phyloP scores from a whole-genome alignment of 2,797 vertebrate genomes.

The Acanthurus tractus region DNA sequence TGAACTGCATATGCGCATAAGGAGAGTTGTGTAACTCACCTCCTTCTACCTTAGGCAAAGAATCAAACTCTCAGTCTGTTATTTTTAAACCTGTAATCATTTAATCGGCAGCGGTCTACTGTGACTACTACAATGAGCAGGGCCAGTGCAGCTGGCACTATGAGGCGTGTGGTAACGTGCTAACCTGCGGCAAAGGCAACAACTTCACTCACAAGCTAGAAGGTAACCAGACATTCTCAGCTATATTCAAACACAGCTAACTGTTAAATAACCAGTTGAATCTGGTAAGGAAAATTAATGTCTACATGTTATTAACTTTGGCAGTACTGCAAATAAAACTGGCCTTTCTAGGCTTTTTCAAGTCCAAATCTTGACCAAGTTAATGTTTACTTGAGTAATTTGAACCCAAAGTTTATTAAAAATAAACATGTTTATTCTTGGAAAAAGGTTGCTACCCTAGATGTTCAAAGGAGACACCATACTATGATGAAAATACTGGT shows the following conservation, averaged over 20 bases:
- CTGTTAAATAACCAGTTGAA: too few relatives aligned
- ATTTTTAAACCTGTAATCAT: neutral
- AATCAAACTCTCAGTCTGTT: neutral
- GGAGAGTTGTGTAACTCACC: too few relatives aligned
- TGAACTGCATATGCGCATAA: too few relatives aligned
- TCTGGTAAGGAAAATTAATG: neutral
- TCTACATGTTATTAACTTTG: neutral
- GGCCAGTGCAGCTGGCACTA: constrained; percentile 88
- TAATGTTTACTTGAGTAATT: neutral
- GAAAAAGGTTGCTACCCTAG: constrained; percentile 88
- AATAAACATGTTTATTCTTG: too few relatives aligned
- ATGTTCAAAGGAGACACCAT: constrained; percentile 83
- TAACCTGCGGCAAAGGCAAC: constrained; percentile 81
- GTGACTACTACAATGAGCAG: constrained; percentile 89
- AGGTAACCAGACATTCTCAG: constrained; percentile 76
- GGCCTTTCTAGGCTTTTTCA: neutral
- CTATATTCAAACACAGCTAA: neutral
- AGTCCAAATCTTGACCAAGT: neutral
- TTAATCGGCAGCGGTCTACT: constrained; percentile 86
- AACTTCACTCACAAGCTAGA: constrained; percentile 84
- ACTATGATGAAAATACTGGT: constrained; percentile 87
- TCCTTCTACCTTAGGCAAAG: too few relatives aligned
- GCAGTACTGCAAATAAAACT: neutral
- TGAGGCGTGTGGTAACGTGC: constrained; percentile 84
- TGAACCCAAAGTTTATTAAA: too few relatives aligned